Evolutionary conservation across 2,113 vertebrate genomes (phyloP), one percentile per base, ranked within the genome.

Genomic region (Lophius piscatorius): DNA sequence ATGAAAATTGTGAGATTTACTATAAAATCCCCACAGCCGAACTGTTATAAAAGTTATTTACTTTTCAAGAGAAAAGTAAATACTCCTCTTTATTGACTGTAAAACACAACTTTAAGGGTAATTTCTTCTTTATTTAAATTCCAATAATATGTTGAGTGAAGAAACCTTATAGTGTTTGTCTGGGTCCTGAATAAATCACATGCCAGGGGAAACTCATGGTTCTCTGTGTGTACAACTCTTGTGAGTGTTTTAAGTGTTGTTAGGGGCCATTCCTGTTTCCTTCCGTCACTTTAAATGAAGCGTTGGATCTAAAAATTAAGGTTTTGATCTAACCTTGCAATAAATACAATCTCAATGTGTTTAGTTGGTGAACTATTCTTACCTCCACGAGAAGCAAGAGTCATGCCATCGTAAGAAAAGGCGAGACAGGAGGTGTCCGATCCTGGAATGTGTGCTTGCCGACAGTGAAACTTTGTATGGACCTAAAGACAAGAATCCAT

Each of bases 391-490:
- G 95, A 97, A 12, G 95, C 95, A 17, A 99, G 93, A 31, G 86
- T 91, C 23, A 81, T 88, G 10, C 95, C 96, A 31, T 98, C 94
- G 16, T 99, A 99, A 20, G 97, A 98, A 66, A 98, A 99, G 3
- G 92, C 39, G 54, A 99, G 86, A 38, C 94, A 94, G 6, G 95
- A 95, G 10, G 94, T 94, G 66, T 98, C 96, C 0, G 93, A 94
- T 74, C 95, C 94, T 3, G 93, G 86, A 44, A 80, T 69, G 61
- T 99, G 96, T 44, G 96, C 97, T 80, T 97, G 94, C 23, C 93
- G 93, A 77, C 95, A 97, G 87, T 98, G 96, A 65, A 96, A 98
- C 85, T 98, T 98, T 2, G 97, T 98, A 67, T 99, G 96, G 48
- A 99, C 96, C 97, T 98, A 26, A 24, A 54, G 16, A 60, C 44